Base-by-base conservation (phyloP, 2,113 vertebrate species). In the Paedocypris sp. region DNA sequence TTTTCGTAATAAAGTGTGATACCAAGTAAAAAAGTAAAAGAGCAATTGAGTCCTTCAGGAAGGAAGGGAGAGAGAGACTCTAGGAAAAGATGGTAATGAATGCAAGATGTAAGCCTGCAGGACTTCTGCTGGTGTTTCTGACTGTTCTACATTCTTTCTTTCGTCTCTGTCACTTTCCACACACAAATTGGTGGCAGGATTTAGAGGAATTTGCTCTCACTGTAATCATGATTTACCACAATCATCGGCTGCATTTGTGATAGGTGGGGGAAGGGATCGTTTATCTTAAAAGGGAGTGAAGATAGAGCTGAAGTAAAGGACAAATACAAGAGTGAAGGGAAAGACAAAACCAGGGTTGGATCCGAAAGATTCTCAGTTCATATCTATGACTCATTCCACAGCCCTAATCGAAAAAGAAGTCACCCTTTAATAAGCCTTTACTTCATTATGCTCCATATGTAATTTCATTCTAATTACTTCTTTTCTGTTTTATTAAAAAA, bases 181-280 rank as follows among this genome's bases (percentile, higher is more conserved):
- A 58, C 43, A 43, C 31, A 16, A 57, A 31, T 16, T 31, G 11
- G 16, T 43, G 7, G 25, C 6, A 18, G 20, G 38, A 43, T 31
- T 58, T 12, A 23, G 4, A 2, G 26, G 6, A 25, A 23, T 11
- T 28, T 39, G 20, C 10, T 48, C 16, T 32, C 39, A 15, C 26
- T 42, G 54, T 43, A 58, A 32, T 58, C 39, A 32, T 58, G 39
- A 58, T 58, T 58, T 32, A 58, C 39, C 39, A 58, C 54, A 43
- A 43, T 45, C 25, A 57, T 15, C 1, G 4, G 25, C 26, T 42
- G 29, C 8, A 26, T 26, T 15, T 13, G 32, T 52, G n/a, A 15
- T 12, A 1, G 5, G 23, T 29, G 13, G 26, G 23, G 26, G 25
- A 18, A 10, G 22, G 36, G 32, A 43, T 43, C 16, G 15, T 43